Evolutionary conservation across 1,140 invertebrate genomes (phyloP), one percentile per base, ranked within the genome.

Genomic region (Bombus picipes): DNA sequence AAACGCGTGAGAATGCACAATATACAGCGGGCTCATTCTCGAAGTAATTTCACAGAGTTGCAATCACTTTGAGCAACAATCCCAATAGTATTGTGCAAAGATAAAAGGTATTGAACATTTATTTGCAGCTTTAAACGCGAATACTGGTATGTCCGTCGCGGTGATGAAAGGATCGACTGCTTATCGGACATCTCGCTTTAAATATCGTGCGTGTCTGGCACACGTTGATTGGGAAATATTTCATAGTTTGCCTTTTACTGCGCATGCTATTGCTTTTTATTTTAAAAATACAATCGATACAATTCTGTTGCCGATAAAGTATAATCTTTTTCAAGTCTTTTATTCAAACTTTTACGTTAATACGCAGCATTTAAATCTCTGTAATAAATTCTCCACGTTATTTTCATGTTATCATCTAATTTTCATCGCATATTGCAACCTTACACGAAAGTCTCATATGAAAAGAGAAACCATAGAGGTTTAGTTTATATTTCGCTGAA

Each of bases 31-130:
- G 25, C 70, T 53, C 70, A 15, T 78, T 72, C 79, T 62, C 13
- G n/a, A 74, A 83, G 84, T 86, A 83, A 89, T 89, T 89, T 89
- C 71, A 83, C 34, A 25, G 70, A 79, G 66, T 75, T 70, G 70
- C 71, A 65, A 72, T 81, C 68, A 37, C 18, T 37, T 59, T 39
- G 71, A 81, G 59, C 22, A 73, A 75, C 70, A 74, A 70, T 47
- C 32, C 22, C 41, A 82, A 68, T 25, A 22, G 65, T 39, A 76
- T 71, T 83, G 70, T 47, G 41, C 70, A 78, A 66, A 78, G 66
- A 47, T 83, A 86, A 83, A 89, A 89, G 78, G 68, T 74, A 86
- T 86, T 8, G 80, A 57, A 83, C 83, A 89, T 86, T 89, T 85
- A 88, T 88, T 89, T 68, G 62, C 43, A 39, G 85, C 71, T 82